Conservation (phyloP, 1,140 invertebrate genomes). For the Anoplolepis gracilipes region DNA sequence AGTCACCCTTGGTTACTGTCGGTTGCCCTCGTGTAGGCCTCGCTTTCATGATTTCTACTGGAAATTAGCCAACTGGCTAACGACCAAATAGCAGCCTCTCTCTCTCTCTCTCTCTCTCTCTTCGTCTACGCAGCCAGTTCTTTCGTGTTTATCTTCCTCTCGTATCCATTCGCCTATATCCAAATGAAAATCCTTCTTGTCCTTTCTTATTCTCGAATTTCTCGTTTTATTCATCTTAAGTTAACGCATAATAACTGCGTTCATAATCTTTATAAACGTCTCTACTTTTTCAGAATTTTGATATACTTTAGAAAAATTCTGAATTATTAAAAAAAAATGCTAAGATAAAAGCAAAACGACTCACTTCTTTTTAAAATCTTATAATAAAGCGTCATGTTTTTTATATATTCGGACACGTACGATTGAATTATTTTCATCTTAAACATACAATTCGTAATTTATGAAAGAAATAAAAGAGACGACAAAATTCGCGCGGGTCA, state of each 20-base stretch:
- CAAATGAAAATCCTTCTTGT: conserved; percentile 18
- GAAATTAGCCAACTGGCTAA: conserved; percentile 86
- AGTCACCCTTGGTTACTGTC: conserved; percentile 70
- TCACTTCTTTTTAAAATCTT: conserved; percentile 35
- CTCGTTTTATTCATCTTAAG: conserved; percentile 59
- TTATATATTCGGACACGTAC: neutral
- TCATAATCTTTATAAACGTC: conserved; percentile 48
- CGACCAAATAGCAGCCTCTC: conserved; percentile 82
- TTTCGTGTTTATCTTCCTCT: conserved; percentile 25
- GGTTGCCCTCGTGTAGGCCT: conserved; percentile 69
- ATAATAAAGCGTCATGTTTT: neutral
- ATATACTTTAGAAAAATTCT: too few relatives aligned
- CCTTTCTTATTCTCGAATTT: neutral
- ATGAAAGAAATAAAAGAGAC: conserved; percentile 1
- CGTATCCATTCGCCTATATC: conserved; percentile 34
- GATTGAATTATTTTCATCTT: conserved; percentile 16
- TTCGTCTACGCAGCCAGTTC: conserved; percentile 43
- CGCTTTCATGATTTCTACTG: conserved; percentile 85
- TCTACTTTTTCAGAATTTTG: too few relatives aligned
- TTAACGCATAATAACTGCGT: conserved; percentile 53
- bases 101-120: conserved; percentile 47
- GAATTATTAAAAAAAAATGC: too few relatives aligned
- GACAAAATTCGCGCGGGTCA: conserved; percentile 18
- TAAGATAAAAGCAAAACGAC: neutral
- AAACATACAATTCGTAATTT: neutral